Conservation (phyloP, 1,140 invertebrate species). For the Riptortus pedestris region DNA sequence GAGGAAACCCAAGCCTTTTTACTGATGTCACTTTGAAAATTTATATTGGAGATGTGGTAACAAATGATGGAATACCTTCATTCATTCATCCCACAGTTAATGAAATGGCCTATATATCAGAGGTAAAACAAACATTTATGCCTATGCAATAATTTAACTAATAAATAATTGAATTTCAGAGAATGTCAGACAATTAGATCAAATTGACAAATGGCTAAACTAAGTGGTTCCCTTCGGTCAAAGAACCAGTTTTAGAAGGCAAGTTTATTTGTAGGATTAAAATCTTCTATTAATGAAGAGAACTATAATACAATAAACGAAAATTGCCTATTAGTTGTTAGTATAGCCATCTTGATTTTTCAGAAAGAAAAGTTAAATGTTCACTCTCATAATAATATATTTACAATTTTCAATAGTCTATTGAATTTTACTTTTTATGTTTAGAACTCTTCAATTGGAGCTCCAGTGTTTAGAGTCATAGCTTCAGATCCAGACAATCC, state of each 20-base stretch:
- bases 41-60: conserved; percentile 69
- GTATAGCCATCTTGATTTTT: no score
- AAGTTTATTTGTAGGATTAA: no score
- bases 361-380: no score
- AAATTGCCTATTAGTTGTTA: no score
- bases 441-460: conserved; percentile 59
- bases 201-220: no score
- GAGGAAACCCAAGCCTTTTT: conserved; percentile 50
- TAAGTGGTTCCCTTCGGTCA: no score
- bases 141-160: conserved; percentile 23
- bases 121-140: conserved; percentile 39
- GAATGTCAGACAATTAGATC: no score
- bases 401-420: background rate
- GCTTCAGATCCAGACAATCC: conserved; percentile 70
- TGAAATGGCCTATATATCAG: conserved; percentile 58
- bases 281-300: no score
- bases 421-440: conserved; percentile 29
- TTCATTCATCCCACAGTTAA: conserved; percentile 59
- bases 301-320: no score
- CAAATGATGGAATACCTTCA: conserved; percentile 69
- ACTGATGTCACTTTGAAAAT: conserved; percentile 53
- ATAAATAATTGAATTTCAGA: conserved; percentile 18
- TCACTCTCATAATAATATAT: background rate
- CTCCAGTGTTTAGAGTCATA: conserved; percentile 63
- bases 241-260: no score